A percentile compares a stretch with the other conserved stretches of the same genome.
These are phyloP conservation scores for Andrena bicolor DNA, from an alignment of 2,888 invertebrate genomes.

Conservation along the genomic window DNA sequence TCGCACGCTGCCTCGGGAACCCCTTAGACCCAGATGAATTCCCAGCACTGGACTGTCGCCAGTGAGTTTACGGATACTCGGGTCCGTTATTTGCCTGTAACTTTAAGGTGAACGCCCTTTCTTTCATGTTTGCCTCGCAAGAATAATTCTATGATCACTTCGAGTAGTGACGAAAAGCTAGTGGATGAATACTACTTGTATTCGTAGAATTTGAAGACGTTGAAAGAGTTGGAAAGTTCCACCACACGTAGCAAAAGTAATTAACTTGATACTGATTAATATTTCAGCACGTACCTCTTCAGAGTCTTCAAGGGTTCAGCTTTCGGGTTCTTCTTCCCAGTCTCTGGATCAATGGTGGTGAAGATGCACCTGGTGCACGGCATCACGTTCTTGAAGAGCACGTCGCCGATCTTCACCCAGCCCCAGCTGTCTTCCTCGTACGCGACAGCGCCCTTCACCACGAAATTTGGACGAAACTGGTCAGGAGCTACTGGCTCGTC, in stretches of 20 bases:
- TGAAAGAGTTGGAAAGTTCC: too few relatives aligned
- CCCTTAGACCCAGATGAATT: slow-evolving; percentile 86
- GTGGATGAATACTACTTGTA: too few relatives aligned
- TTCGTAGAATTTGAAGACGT: too few relatives aligned
- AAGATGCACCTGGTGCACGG: slow-evolving; percentile 90
- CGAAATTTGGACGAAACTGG: slow-evolving; percentile 90
- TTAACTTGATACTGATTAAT: background rate
- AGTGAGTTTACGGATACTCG: slow-evolving; percentile 74
- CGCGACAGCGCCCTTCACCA: slow-evolving; percentile 87
- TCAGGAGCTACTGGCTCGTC: slow-evolving; percentile 86
- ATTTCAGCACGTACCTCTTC: slow-evolving; percentile 85
- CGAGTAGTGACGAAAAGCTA: too few relatives aligned
- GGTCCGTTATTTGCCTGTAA: slow-evolving; percentile 85
- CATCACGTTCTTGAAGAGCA: slow-evolving; percentile 88
- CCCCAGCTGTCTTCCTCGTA: slow-evolving; percentile 91
- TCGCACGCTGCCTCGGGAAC: slow-evolving; percentile 82
- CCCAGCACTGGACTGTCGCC: slow-evolving; percentile 86
- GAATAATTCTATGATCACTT: background rate
- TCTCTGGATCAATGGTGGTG: slow-evolving; percentile 90
- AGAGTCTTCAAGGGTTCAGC: slow-evolving; percentile 89
- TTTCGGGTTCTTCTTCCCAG: slow-evolving; percentile 87
- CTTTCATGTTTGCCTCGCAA: background rate
- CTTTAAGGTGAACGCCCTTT: slow-evolving; percentile 79
- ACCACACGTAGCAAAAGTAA: too few relatives aligned
- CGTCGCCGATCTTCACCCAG: slow-evolving; percentile 89